Evolutionary conservation across 2,888 invertebrate species (phyloP), one percentile per base, ranked within the genome.

Genomic region (Lepidocyrtinus sp.): DNA sequence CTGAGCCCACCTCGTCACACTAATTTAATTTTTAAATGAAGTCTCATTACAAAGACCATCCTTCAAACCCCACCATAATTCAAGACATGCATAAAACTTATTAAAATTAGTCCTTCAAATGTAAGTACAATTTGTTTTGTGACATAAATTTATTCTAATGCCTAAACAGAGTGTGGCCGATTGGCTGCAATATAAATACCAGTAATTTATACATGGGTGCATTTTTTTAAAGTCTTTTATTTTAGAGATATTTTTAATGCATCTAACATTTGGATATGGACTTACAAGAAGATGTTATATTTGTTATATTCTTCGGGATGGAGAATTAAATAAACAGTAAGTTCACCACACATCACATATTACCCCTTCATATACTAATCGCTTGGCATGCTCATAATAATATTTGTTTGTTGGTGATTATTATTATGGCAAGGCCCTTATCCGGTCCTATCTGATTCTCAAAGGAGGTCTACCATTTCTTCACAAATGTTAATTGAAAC

Each of bases 401-500:
- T 62, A 69, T 75, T 70, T 70, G 68, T 61, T 55, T 75, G 55
- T 64, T 63, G 65, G 59, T 76, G 70, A 64, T 76, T 76, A 71
- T 76, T n/a, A n/a, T n/a, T 76, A 55, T 55, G 5, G n/a, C 55
- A 76, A 70, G 70, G 76, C 15, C 64, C 76, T 76, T 76, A 76
- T 76, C 76, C 76, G 76, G 76, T 76, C 76, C 76, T 76, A 76
- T 76, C 76, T 70, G 70, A 76, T 76, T 76, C 76, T 76, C 76
- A 74, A 81, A 82, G 85, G 85, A 85, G 85, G 85, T 85, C 85
- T 76, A 76, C 80, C 82, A 85, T 84, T 85, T 84, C 82, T 84
- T 85, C 81, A 82, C 82, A 84, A 76, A 83, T 83, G 89, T 92
- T 93, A 93, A 93, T 93, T 93, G 93, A 93, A 93, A 91, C 91